Evolutionary conservation across 2,888 invertebrate species (phyloP).

Genomic region (Heliconius cydno): DNA sequence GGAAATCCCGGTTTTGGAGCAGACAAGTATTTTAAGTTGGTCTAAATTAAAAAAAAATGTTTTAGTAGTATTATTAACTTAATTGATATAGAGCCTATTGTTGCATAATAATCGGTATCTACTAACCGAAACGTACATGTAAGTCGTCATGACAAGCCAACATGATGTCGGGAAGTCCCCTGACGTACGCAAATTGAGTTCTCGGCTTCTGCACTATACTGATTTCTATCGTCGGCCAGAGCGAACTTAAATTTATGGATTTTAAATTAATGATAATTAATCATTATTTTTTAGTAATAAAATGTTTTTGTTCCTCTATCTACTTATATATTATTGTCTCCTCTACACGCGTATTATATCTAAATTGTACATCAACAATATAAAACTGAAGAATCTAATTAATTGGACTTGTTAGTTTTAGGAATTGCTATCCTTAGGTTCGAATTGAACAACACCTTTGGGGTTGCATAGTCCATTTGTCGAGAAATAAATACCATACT

Average conservation of each 20-base stretch:
- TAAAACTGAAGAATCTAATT: background rate
- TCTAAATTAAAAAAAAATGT: too few species aligned
- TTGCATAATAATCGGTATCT: background rate
- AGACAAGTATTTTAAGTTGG: too few species aligned
- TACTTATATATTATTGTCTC: background rate
- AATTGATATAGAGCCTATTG: background rate
- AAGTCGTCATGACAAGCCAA: conserved; percentile 69
- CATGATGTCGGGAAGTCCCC: conserved; percentile 58
- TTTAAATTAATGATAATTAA: too few species aligned
- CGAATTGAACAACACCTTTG: background rate
- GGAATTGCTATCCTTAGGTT: background rate
- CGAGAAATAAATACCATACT: background rate
- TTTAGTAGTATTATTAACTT: too few species aligned
- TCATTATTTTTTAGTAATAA: too few species aligned
- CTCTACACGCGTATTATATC: background rate
- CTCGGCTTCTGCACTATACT: conserved; percentile 63
- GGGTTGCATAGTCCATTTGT: background rate
- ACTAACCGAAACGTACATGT: conserved; percentile 45
- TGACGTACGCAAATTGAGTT: conserved; percentile 72
- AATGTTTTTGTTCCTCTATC: background rate
- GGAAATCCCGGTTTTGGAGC: too few species aligned
- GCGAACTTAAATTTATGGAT: background rate
- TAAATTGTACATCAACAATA: background rate
- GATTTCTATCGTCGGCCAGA: conserved; percentile 57
- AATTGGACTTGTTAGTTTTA: background rate